Evolutionary conservation across 2,888 invertebrate genomes (phyloP).

Genomic region (Eupithecia centaureata): DNA sequence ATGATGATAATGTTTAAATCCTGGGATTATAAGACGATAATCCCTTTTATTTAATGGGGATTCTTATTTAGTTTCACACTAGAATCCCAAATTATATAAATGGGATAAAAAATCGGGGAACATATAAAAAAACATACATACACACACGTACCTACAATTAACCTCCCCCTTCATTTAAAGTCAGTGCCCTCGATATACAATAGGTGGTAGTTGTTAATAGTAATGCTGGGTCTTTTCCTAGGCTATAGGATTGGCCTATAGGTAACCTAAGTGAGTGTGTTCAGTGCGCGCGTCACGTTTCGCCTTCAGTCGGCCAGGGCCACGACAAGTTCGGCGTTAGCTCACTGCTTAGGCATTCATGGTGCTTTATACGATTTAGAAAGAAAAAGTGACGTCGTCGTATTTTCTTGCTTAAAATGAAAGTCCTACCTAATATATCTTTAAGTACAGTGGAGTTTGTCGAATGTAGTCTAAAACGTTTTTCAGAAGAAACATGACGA

Average conservation of each 20-base stretch:
- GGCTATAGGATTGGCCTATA: background rate
- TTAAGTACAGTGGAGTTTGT: too few species aligned
- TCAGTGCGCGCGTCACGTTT: constrained; percentile 1
- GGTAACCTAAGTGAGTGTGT: background rate
- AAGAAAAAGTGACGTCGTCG: background rate
- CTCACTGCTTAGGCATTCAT: constrained; percentile 5
- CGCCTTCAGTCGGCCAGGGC: constrained; percentile 6
- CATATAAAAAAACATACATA: too few species aligned
- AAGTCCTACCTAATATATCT: too few species aligned
- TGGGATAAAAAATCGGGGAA: too few species aligned
- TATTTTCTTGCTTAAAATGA: background rate
- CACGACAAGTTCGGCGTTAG: background rate
- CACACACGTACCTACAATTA: too few species aligned
- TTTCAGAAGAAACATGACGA: background rate
- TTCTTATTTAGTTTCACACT: too few species aligned
- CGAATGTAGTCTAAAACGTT: background rate
- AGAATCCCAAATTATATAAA: too few species aligned
- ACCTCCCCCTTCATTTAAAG: too few species aligned
- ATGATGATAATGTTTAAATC: too few species aligned
- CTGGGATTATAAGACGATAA: too few species aligned
- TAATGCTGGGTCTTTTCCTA: background rate
- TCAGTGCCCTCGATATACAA: background rate
- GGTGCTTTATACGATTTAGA: background rate
- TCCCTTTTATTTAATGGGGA: too few species aligned
- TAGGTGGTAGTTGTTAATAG: background rate